Evolutionary conservation across 2,113 vertebrate genomes (phyloP).

Genomic region (Eolophus roseicapilla): DNA sequence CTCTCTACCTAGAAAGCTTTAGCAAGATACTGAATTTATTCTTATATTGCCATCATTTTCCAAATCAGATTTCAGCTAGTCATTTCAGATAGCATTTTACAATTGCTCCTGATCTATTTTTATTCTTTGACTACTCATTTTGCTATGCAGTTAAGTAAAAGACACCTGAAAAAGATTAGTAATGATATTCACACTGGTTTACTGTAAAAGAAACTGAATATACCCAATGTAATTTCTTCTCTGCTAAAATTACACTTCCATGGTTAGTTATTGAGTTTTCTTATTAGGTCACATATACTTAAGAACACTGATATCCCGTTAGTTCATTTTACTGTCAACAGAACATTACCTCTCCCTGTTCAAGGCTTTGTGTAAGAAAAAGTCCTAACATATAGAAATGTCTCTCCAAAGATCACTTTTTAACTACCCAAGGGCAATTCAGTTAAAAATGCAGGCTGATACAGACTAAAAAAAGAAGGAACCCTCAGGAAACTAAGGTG

Average conservation of each 20-base stretch:
- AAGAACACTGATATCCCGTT: conserved; percentile 14
- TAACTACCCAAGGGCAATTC: background rate
- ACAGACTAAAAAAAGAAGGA: background rate
- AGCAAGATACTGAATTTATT: background rate
- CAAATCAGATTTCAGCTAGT: background rate
- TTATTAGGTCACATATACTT: conserved; percentile 50
- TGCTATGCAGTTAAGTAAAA: background rate
- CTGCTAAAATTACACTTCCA: conserved; percentile 53
- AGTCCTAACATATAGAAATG: background rate
- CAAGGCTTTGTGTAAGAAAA: background rate
- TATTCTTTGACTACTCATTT: background rate
- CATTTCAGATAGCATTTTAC: background rate
- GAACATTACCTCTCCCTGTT: background rate
- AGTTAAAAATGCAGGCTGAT: background rate
- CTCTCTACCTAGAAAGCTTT: background rate
- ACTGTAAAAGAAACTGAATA: conserved; percentile 52
- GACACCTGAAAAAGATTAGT: background rate
- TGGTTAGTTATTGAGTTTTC: conserved; percentile 36
- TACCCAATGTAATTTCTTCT: conserved; percentile 39
- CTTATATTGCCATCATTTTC: background rate
- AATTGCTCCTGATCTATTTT: background rate
- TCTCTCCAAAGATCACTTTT: background rate
- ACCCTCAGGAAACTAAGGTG: background rate
- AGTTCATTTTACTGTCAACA: background rate
- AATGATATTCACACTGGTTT: conserved; percentile 26